Base-by-base conservation (phyloP, 2,888 invertebrate species). In the Andrena trimmerana region DNA sequence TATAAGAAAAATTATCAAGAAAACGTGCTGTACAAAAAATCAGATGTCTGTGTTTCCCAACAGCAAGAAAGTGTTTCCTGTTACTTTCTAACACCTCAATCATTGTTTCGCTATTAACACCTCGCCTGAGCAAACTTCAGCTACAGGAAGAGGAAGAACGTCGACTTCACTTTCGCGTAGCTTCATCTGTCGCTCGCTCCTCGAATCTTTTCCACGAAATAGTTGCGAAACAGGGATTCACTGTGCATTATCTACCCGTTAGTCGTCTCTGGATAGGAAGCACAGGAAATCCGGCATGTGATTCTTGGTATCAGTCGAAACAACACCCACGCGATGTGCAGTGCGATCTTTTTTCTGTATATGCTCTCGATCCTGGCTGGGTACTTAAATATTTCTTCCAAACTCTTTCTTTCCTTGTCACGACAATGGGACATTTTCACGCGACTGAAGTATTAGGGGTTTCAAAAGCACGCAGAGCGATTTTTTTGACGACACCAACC, bases 221-320 rank as follows among this genome's bases (percentile, higher is more conserved):
- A 16, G 60, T 60, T 29, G 78, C 78, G 69, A 71, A 72, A 48
- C 68, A 66, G 48, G 57, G 48, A 78, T 50, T 60, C 63, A 29
- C 31, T 67, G 16, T 24, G 13, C 48, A 54, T 67, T 88, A 88
- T 88, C 88, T 73, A 52, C 3, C 16, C 62, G 65, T 75, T 80
- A 85, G 86, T 86, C 72, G 75, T 67, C 78, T 75, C 31, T 62
- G 85, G 88, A 87, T 88, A 88, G 84, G 82, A 72, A 78, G 73
- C 75, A 66, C 83, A 84, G 91, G 90, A 90, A 87, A 87, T 90
- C 91, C 90, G 90, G 88, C 80, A 82, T 83, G 81, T 89, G 87
- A 86, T 86, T 70, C 74, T 27, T 68, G 78, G 57, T 89, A 90
- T 87, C 90, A 79, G 70, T 71, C 62, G 60, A 65, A 69, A 57